phyloP scores from a whole-genome alignment of 37 sponge, comb jelly and placozoan species.

The Halisarca cf. caerulea region DNA sequence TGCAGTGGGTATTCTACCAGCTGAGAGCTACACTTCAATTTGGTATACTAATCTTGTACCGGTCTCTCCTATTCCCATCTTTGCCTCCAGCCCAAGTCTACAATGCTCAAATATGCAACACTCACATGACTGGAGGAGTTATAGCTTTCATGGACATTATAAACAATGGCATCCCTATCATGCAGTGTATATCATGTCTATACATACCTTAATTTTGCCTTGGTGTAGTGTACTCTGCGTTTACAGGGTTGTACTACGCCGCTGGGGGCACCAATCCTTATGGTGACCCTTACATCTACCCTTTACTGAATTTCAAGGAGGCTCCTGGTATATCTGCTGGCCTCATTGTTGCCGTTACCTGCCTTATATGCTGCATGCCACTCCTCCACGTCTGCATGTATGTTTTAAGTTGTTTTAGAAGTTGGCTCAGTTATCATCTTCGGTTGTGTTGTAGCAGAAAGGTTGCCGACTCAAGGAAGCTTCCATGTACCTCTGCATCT shows the following conservation, averaged over 20 bases:
- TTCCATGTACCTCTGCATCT: too few species aligned
- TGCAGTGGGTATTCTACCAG: conserved; percentile 50
- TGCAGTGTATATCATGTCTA: conserved; percentile 50
- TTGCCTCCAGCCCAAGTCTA: neutral
- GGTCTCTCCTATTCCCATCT: conserved; percentile 39
- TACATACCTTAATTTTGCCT: conserved; percentile 11
- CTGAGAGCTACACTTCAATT: conserved; percentile 26
- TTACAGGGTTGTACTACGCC: conserved; percentile 61
- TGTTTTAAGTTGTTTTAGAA: neutral
- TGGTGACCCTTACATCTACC: conserved; percentile 67
- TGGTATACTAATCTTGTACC: conserved; percentile 45
- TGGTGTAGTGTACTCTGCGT: conserved; percentile 37
- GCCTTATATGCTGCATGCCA: conserved; percentile 58
- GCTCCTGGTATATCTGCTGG: conserved; percentile 42
- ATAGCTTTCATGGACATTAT: conserved; percentile 55
- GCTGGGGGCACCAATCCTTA: conserved; percentile 18
- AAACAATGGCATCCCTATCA: conserved; percentile 38
- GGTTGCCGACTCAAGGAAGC: too few species aligned
- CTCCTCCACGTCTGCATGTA: conserved; percentile 42
- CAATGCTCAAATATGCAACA: conserved; percentile 27
- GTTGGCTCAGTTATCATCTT: neutral
- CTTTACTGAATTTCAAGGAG: conserved; percentile 50
- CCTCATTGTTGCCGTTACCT: neutral
- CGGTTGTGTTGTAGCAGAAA: neutral
- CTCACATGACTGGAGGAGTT: conserved; percentile 57